Conservation (phyloP, 2,113 vertebrate species). For the Nesospiza acunhae region DNA sequence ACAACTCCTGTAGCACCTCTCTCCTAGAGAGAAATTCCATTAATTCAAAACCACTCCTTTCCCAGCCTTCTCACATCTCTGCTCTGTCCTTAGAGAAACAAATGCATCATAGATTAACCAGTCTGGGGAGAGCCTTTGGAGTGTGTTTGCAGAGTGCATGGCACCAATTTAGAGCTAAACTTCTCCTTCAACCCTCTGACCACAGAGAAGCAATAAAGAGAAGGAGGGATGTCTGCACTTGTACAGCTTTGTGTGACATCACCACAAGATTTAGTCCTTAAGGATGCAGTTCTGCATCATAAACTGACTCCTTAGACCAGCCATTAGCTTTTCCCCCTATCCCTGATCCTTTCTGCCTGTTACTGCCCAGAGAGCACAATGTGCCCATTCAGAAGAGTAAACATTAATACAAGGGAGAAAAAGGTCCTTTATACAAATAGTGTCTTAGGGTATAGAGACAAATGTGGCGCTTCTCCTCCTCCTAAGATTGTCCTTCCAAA, state of each 20-base stretch:
- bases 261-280: background rate
- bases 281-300: background rate
- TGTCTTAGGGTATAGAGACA: background rate
- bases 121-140: background rate
- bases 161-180: slow-evolving; percentile 9
- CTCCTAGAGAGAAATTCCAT: background rate
- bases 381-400: background rate
- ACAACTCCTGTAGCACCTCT: background rate
- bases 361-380: background rate
- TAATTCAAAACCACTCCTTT: background rate
- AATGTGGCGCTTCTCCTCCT: background rate
- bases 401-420: background rate
- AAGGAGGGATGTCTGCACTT: background rate
- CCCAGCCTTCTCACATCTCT: background rate
- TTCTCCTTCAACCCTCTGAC: background rate
- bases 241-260: background rate
- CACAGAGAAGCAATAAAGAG: background rate
- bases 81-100: background rate
- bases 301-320: background rate
- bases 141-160: background rate
- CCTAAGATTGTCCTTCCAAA: background rate
- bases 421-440: background rate
- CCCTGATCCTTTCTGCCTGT: background rate
- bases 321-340: background rate
- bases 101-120: background rate